These are phyloP conservation scores for Cheilosia urbana DNA, from an alignment of 2,888 invertebrate genomes.

Conservation along the genomic window DNA sequence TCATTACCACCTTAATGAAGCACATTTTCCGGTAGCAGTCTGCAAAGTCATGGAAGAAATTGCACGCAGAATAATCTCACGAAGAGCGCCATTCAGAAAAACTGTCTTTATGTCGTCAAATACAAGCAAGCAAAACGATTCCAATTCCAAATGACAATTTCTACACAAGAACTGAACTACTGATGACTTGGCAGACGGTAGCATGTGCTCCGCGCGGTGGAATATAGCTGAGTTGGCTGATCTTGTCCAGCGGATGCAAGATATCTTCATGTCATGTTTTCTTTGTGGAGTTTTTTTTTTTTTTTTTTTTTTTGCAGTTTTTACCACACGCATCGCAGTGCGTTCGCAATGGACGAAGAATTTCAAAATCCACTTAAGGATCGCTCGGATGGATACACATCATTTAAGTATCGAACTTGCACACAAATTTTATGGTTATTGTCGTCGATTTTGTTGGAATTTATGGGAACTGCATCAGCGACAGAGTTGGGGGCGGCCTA, in stretches of 20 bases:
- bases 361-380: conserved; percentile 42
- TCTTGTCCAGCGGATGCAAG: conserved; percentile 24
- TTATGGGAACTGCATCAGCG: conserved; percentile 43
- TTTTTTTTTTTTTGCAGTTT: too few species aligned
- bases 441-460: conserved; percentile 43
- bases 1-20: too few species aligned
- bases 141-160: too few species aligned
- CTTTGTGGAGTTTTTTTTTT: not conserved
- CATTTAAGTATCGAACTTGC: conserved; percentile 47
- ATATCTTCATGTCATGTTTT: conserved; percentile 4
- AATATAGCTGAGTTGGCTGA: conserved; percentile 8
- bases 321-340: conserved; percentile 50
- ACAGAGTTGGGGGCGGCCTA: conserved; percentile 22
- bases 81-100: too few species aligned
- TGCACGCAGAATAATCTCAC: too few species aligned
- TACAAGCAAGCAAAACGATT: too few species aligned
- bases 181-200: conserved; percentile 18
- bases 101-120: too few species aligned
- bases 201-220: not conserved
- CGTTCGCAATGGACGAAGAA: not conserved
- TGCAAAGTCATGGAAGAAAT: too few species aligned
- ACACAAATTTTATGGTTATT: conserved; percentile 58
- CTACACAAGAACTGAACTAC: not conserved
- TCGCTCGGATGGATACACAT: conserved; percentile 39
- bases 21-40: too few species aligned